Evolutionary conservation across 1,140 invertebrate genomes (phyloP), one percentile per base, ranked within the genome.

Genomic region (Zophobas atratus): DNA sequence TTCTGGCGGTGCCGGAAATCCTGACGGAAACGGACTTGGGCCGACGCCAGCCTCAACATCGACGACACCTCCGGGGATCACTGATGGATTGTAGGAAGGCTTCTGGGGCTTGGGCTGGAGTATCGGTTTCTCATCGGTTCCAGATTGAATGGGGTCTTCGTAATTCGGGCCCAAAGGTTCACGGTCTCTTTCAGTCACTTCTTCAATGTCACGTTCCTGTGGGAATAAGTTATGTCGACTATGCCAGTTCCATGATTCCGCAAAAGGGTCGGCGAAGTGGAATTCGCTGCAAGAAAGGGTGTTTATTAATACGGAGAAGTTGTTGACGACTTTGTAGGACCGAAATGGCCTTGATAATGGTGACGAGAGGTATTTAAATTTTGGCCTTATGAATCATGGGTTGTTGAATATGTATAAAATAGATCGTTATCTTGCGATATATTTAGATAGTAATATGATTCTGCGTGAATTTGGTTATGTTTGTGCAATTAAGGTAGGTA

Each of bases 101-200:
- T 79, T 80, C n/a, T 81, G 60, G 6, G 80, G 77, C 70, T 80
- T 79, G 0, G 80, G 77, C 6, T 70, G 46, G 46, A 82, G 43
- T 1, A 82, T 71, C 1, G 81, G 77, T 71, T 81, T 79, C 36
- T 83, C 75, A 32, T 82, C 79, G 6, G 75, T 63, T 6, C 41
- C 71, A 6, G 70, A 35, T 34, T 70, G 43, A 6, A 46, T 77
- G 3, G 85, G 85, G 70, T 86, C 85, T 78, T 82, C 82, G 60
- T 84, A 86, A 77, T 85, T 83, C 0, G 84, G 84, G 1, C 63
- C 79, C 8, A 86, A 70, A 39, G 83, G 84, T 81, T 86, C 85
- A 0, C 85, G 76, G 33, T 84, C 83, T 46, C 76, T 67, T 72
- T 81, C 81, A 2, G 63, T 78, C 1, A 74, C 34, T 43, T 49